Evolutionary conservation across 2,113 vertebrate species (phyloP).

Genomic region (Austrofundulus limnaeus): DNA sequence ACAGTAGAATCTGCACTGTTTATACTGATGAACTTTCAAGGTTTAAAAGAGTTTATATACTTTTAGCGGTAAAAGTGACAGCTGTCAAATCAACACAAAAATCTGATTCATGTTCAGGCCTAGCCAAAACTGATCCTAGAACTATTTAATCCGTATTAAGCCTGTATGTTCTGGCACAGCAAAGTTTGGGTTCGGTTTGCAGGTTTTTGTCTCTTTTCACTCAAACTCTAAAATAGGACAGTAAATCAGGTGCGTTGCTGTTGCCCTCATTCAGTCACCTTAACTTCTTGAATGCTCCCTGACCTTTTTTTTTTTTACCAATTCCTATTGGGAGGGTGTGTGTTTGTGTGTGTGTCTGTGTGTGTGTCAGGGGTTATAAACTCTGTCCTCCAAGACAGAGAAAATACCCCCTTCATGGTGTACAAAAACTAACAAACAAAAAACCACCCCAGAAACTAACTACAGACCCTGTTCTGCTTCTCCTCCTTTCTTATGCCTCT

Average conservation of each 20-base stretch:
- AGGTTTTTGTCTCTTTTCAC: constrained; percentile 1
- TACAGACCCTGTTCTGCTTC: constrained; percentile 17
- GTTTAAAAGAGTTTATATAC: constrained; percentile 1
- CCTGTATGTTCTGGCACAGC: neutral
- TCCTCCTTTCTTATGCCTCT: neutral
- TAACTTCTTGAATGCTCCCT: constrained; percentile 40
- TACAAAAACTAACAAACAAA: constrained; percentile 38
- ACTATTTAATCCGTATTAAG: constrained; percentile 22
- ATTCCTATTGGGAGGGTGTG: constrained; percentile 13
- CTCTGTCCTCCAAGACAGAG: constrained; percentile 52
- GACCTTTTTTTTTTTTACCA: constrained; percentile 45
- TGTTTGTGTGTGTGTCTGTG: constrained; percentile 20
- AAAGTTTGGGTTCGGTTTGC: constrained; percentile 33
- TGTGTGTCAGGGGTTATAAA: constrained; percentile 34
- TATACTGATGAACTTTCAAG: constrained; percentile 8
- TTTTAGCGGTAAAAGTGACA: neutral
- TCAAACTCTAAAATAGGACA: constrained; percentile 5
- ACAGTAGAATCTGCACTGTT: constrained; percentile 6
- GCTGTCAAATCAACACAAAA: neutral
- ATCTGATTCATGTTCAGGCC: constrained; percentile 15
- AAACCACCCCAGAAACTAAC: no score
- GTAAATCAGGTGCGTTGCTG: constrained; percentile 30
- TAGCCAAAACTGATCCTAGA: constrained; percentile 16
- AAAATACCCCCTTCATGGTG: constrained; percentile 39
- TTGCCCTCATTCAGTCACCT: constrained; percentile 24